These are phyloP conservation scores for Caenorhabditis sp. DNA, from an alignment of 2,888 invertebrate genomes.

Conservation along the genomic window DNA sequence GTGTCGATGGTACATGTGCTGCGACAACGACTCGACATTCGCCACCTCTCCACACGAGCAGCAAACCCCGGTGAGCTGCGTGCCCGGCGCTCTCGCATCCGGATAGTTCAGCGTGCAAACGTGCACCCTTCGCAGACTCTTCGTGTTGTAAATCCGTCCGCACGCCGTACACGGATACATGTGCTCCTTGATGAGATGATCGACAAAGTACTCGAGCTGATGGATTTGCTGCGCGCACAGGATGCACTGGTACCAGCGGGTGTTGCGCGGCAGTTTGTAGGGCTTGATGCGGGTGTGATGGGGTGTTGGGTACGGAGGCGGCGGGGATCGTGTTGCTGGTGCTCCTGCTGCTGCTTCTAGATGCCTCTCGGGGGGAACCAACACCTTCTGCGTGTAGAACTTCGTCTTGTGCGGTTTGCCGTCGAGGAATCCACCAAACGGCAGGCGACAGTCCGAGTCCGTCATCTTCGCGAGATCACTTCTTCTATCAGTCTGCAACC, in stretches of 20 bases:
- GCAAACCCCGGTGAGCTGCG: background rate
- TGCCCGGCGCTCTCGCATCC: background rate
- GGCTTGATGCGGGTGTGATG: background rate
- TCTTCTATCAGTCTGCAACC: conserved; percentile 9
- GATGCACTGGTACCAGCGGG: conserved; percentile 30
- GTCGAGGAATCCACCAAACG: conserved; percentile 27
- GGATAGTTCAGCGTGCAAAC: background rate
- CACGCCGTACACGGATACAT: conserved; percentile 14
- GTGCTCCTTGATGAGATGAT: conserved; percentile 33
- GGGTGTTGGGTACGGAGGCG: no score
- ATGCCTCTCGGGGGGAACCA: no score
- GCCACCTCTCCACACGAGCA: conserved; percentile 15
- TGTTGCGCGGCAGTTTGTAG: background rate
- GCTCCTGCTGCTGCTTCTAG: no score
- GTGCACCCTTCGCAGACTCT: background rate
- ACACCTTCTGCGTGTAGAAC: background rate
- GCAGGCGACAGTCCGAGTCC: conserved; percentile 49
- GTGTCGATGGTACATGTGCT: conserved; percentile 29
- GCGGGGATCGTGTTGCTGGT: no score
- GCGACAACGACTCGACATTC: background rate
- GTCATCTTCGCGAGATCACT: conserved; percentile 41
- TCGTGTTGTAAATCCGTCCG: conserved; percentile 19
- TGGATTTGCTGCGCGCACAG: conserved; percentile 23
- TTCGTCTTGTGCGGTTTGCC: background rate
- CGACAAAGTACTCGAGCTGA: background rate